Percentiles rank a stretch among this genome's conserved stretches.
phyloP scores from a whole-genome alignment of 2,888 invertebrate species.

The Hipparchia semele region DNA sequence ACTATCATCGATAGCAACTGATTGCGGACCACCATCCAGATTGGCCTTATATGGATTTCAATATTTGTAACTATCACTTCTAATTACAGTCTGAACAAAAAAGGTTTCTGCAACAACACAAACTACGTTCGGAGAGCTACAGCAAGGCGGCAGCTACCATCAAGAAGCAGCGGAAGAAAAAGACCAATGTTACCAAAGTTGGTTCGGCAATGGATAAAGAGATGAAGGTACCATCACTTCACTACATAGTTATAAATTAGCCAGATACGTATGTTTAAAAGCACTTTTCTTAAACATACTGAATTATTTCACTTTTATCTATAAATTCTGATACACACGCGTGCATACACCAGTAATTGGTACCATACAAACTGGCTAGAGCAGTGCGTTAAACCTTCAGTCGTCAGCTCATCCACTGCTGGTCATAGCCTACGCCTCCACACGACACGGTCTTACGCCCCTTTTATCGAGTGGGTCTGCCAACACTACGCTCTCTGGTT shows the following conservation, averaged over 20 bases:
- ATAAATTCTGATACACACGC: too few relatives aligned
- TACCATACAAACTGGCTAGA: too few relatives aligned
- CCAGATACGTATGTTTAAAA: not conserved
- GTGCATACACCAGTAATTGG: too few relatives aligned
- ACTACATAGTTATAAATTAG: not conserved
- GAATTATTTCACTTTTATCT: not conserved
- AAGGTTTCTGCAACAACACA: slow-evolving; percentile 96
- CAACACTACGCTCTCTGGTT: too few relatives aligned
- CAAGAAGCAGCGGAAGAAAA: slow-evolving; percentile 96
- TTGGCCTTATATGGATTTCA: too few relatives aligned
- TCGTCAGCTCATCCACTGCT: too few relatives aligned
- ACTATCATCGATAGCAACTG: too few relatives aligned
- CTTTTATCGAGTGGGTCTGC: too few relatives aligned
- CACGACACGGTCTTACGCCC: too few relatives aligned
- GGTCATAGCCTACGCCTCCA: too few relatives aligned
- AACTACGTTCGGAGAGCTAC: slow-evolving; percentile 94
- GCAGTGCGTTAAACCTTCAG: too few relatives aligned
- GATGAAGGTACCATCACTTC: slow-evolving; percentile 85
- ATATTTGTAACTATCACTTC: slow-evolving; percentile 17
- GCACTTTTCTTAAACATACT: not conserved
- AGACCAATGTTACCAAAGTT: slow-evolving; percentile 90
- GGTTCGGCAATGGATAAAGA: slow-evolving; percentile 95
- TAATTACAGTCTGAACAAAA: slow-evolving; percentile 92
- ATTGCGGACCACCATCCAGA: too few relatives aligned
- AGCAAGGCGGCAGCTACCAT: slow-evolving; percentile 95